Evolutionary conservation across 2,113 vertebrate genomes (phyloP).

Genomic region (Callionymus lyra): DNA sequence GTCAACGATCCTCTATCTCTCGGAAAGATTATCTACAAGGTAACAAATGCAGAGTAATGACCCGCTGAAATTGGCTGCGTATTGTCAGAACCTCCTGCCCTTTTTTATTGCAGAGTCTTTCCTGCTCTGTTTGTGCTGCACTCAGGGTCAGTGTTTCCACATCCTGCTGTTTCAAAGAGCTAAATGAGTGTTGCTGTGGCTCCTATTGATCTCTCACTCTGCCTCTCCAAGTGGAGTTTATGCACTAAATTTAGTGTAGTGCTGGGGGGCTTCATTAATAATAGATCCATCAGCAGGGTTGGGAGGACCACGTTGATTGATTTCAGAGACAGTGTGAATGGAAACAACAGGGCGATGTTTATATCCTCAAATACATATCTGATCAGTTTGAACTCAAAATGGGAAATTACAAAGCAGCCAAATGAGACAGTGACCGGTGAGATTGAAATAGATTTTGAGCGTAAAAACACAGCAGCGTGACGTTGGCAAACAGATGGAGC

Average conservation of each 20-base stretch:
- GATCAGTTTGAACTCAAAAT: constrained; percentile 1
- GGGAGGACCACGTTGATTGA: constrained; percentile 34
- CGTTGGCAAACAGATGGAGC: constrained; percentile 26
- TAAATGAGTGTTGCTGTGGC: constrained; percentile 44
- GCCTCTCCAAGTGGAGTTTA: constrained; percentile 51
- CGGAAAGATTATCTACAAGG: constrained; percentile 44
- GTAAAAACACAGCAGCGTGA: constrained; percentile 5
- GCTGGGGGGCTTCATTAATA: constrained; percentile 66
- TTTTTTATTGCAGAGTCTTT: constrained; percentile 18
- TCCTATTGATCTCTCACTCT: constrained; percentile 47
- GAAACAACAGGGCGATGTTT: constrained; percentile 10
- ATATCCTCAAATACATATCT: not conserved
- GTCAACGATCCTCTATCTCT: constrained; percentile 34
- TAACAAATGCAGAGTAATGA: constrained; percentile 45
- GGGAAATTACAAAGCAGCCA: constrained; percentile 9
- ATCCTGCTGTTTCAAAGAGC: constrained; percentile 37
- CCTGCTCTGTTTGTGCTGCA: constrained; percentile 24
- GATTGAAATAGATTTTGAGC: constrained; percentile 6
- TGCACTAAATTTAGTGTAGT: constrained; percentile 62
- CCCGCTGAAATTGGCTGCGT: constrained; percentile 36
- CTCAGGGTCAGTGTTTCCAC: constrained; percentile 32
- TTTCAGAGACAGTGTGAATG: constrained; percentile 19
- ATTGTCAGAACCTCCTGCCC: constrained; percentile 27
- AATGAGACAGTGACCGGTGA: constrained; percentile 13
- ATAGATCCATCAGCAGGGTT: constrained; percentile 52